Conservation (phyloP, 2,888 invertebrate genomes). For the Diplolepis rosae region DNA sequence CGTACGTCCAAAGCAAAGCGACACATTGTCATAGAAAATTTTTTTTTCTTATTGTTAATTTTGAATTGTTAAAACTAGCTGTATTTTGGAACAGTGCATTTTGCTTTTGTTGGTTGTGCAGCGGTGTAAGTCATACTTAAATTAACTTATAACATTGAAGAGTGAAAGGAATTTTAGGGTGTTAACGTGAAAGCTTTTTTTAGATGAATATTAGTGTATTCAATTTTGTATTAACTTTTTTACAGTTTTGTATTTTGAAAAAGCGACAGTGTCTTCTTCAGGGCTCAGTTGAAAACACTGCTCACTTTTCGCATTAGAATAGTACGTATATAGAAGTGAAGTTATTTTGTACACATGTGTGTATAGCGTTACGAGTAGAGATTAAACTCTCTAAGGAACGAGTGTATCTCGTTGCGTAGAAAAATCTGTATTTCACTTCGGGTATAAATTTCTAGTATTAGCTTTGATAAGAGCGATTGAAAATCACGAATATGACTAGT, state of each 20-base stretch:
- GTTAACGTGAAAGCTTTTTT: slow-evolving; percentile 49
- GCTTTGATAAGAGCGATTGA: slow-evolving; percentile 28
- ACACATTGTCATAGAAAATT: neutral
- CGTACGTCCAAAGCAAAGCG: slow-evolving; percentile 15
- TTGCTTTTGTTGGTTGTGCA: slow-evolving; percentile 45
- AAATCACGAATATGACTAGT: slow-evolving; percentile 12
- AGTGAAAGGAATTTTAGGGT: slow-evolving; percentile 28
- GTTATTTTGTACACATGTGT: slow-evolving; percentile 52
- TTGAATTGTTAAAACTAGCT: neutral
- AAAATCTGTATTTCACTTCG: slow-evolving; percentile 17
- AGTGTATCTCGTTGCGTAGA: slow-evolving; percentile 7
- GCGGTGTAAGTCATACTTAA: slow-evolving; percentile 46
- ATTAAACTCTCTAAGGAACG: neutral
- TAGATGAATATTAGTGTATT: slow-evolving; percentile 56
- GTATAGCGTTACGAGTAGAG: slow-evolving; percentile 36
- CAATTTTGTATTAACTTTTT: slow-evolving; percentile 64
- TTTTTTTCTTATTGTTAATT: slow-evolving; percentile 3
- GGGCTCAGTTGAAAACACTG: slow-evolving; percentile 63
- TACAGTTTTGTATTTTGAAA: slow-evolving; percentile 62
- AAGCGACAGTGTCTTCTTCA: slow-evolving; percentile 60
- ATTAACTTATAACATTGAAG: slow-evolving; percentile 39
- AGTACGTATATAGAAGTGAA: slow-evolving; percentile 49
- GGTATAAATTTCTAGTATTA: slow-evolving; percentile 21
- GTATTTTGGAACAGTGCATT: neutral
- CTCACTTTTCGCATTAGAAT: slow-evolving; percentile 57